Evolutionary conservation across 2,113 vertebrate species (phyloP).

Genomic region (Nettapus auritus): DNA sequence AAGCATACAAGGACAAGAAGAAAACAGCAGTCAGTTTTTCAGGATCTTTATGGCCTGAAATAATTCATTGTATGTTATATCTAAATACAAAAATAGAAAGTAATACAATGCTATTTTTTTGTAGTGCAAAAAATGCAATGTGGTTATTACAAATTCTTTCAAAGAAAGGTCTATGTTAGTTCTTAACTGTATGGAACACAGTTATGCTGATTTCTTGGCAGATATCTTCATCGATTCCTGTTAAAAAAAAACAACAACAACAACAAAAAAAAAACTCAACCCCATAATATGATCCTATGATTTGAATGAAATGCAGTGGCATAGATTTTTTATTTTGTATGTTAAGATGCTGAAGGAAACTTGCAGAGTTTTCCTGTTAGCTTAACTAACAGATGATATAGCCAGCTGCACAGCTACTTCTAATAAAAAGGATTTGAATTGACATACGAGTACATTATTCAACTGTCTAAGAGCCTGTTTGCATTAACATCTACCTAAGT

Average conservation of each 20-base stretch:
- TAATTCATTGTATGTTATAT: not conserved
- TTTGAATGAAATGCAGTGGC: not conserved
- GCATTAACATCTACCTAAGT: not conserved
- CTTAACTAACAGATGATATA: not conserved
- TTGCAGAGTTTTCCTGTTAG: not conserved
- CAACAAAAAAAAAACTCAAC: fast-evolving
- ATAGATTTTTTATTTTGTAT: not conserved
- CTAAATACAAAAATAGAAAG: conserved; percentile 27
- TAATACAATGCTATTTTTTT: not conserved
- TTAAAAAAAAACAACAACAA: not conserved
- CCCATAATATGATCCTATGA: too few species aligned
- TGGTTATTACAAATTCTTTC: not conserved
- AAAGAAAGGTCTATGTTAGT: not conserved
- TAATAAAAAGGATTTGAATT: not conserved
- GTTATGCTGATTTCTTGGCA: not conserved
- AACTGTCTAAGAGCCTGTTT: not conserved
- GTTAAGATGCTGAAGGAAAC: not conserved
- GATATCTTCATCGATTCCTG: not conserved
- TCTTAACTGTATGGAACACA: not conserved
- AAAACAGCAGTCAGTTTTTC: not conserved
- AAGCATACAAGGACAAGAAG: not conserved
- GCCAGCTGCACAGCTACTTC: not conserved
- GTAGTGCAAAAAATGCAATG: not conserved
- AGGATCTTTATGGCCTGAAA: not conserved
- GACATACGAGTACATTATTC: not conserved